Percentiles rank a stretch among this genome's conserved stretches.
These are phyloP conservation scores for Taenioides sp. DNA, from an alignment of 2,797 vertebrate genomes.

Conservation along the genomic window DNA sequence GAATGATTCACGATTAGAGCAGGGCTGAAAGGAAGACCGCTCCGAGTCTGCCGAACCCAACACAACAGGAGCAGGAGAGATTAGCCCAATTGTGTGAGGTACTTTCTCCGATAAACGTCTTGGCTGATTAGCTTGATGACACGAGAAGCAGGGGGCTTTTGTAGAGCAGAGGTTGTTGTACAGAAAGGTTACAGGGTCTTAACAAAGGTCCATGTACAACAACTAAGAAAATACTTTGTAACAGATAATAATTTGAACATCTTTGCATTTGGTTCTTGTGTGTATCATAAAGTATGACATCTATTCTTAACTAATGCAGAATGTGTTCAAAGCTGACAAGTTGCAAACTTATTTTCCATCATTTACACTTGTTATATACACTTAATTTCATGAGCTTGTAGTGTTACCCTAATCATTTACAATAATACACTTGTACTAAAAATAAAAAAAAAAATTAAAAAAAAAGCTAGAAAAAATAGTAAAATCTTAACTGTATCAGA, in stretches of 20 bases:
- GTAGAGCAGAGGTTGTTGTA: constrained; percentile 54
- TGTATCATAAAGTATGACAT: background rate
- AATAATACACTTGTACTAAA: background rate
- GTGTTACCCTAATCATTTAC: background rate
- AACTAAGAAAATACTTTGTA: background rate
- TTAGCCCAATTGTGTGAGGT: constrained; percentile 76
- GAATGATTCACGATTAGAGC: constrained; percentile 73
- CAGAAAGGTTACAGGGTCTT: constrained; percentile 55
- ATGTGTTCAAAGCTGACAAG: too few species aligned
- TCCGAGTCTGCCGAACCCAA: constrained; percentile 56
- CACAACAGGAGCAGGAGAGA: constrained; percentile 65
- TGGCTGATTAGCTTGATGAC: constrained; percentile 48
- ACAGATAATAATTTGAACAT: background rate
- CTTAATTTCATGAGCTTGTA: background rate
- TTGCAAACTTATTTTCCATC: background rate
- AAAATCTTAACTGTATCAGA: background rate
- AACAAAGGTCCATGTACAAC: constrained; percentile 17
- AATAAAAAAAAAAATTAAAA: background rate
- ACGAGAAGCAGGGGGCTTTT: constrained; percentile 45
- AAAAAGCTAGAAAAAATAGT: background rate
- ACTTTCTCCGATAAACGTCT: constrained; percentile 70
- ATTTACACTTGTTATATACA: background rate
- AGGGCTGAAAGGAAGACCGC: constrained; percentile 55
- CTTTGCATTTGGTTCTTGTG: background rate
- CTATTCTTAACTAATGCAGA: background rate